Base-by-base conservation (phyloP, 2,113 vertebrate genomes). In the Stercorarius parasiticus region DNA sequence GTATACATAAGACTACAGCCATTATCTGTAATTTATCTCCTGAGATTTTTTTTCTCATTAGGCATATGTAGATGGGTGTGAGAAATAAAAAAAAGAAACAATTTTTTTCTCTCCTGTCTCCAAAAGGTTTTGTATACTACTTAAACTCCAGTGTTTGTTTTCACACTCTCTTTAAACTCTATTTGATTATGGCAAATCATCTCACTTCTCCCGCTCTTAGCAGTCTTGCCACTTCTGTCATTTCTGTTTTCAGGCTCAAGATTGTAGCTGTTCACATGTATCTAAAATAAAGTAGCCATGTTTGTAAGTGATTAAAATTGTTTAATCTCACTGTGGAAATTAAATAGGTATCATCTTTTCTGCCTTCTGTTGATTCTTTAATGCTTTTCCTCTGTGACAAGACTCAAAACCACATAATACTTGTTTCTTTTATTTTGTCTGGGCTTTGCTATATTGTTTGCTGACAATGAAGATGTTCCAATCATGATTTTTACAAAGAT, bases 311-410 rank as follows among this genome's bases (percentile, higher is more conserved):
- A 82, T 91, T 83, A 61, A 69, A 95, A 71, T 76, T 84, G 82
- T 86, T 97, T 94, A 74, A 88, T 91, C 58, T 97, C 45, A 90
- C 80, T 69, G 71, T 88, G 85, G 88, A 84, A 96, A 95, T 94
- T 74, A 96, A 94, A 92, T 81, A 88, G 72, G n/a, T 93, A 38
- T 82, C 36, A 18, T 88, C 4, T 95, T 77, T 86, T 94, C 88
- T 82, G 90, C 82, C 59, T 89, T 66, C 2, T 2, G 20, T 69
- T 92, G 69, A 67, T 79, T 95, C 59, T n/a, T 81, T 95, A 49
- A 40, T 87, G 26, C 91, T 77, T 62, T 19, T 78, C 6, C 45
- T 65, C 23, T 34, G 45, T 72, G 42, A 74, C 7, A 69, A 72
- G 65, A 87, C 67, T 82, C 69, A 82, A 72, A 83, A 10, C 11